phyloP scores from a whole-genome alignment of 2,113 vertebrate genomes.

The Ameiurus melas region DNA sequence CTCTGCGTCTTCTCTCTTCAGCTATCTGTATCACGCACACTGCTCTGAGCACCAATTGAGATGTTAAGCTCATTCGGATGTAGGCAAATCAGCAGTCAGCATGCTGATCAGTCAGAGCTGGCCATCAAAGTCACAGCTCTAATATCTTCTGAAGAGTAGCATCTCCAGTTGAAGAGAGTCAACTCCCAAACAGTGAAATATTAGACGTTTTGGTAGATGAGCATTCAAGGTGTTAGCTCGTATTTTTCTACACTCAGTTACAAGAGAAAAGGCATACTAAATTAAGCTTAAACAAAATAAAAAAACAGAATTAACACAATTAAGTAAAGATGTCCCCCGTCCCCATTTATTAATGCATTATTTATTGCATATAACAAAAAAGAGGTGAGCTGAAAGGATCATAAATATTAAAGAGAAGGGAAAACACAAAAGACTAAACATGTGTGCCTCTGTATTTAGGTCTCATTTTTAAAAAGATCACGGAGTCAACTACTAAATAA shows the following conservation, averaged over 20 bases:
- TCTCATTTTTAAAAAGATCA: slow-evolving; percentile 25
- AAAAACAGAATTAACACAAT: neutral
- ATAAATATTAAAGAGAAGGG: neutral
- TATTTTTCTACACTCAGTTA: neutral
- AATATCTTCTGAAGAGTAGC: neutral
- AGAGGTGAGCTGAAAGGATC: neutral
- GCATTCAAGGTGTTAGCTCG: neutral
- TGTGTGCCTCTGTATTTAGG: slow-evolving; percentile 21
- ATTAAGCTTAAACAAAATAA: neutral
- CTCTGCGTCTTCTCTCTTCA: slow-evolving; percentile 22
- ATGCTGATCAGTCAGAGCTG: slow-evolving; percentile 46
- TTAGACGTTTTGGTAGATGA: neutral
- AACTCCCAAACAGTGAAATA: slow-evolving; percentile 10
- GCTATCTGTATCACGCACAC: slow-evolving; percentile 53
- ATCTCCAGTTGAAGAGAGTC: neutral
- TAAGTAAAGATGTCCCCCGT: neutral
- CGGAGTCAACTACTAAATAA: slow-evolving; percentile 9
- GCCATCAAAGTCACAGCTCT: slow-evolving; percentile 29
- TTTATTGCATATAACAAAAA: slow-evolving; percentile 17
- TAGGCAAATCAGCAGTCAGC: slow-evolving; percentile 53
- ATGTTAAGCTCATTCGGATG: slow-evolving; percentile 62
- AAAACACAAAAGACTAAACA: slow-evolving; percentile 10
- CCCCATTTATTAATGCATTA: neutral
- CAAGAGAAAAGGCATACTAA: neutral
- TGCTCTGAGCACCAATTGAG: slow-evolving; percentile 67